phyloP scores from a whole-genome alignment of 1,140 invertebrate species.

The Procambarus clarkii region DNA sequence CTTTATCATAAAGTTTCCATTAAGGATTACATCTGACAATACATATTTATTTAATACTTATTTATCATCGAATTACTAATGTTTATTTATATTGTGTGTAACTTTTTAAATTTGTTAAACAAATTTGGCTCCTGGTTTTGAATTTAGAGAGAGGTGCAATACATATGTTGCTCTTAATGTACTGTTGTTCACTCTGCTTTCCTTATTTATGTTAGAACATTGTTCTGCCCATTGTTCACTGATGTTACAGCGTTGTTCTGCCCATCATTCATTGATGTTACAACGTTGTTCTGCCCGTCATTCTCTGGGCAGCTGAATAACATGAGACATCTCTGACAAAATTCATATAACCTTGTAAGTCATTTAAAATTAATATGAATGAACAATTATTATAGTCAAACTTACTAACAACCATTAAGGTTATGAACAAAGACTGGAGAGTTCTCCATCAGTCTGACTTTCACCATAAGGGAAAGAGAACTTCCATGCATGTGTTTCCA shows the following conservation, averaged over 20 bases:
- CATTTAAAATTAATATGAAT: background rate
- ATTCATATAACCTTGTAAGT: background rate
- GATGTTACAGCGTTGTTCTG: no score
- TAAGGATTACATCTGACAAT: background rate
- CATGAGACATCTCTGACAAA: background rate
- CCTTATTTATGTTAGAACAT: background rate
- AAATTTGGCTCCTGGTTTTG: constrained; percentile 63
- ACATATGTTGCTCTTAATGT: constrained; percentile 42
- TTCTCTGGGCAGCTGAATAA: background rate
- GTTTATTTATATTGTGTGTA: constrained; percentile 4
- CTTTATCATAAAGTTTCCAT: background rate
- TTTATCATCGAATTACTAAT: constrained; percentile 16
- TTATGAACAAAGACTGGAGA: background rate
- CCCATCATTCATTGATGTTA: no score
- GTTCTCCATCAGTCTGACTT: constrained; percentile 22
- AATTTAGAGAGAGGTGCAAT: constrained; percentile 61
- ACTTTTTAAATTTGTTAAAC: background rate
- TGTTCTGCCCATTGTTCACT: background rate
- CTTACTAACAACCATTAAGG: background rate
- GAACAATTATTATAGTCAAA: background rate
- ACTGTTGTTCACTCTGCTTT: constrained; percentile 33
- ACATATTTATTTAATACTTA: background rate
- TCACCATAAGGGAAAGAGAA: constrained; percentile 30
- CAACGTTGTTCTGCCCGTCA: background rate
- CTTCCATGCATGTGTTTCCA: constrained; percentile 52